Evolutionary conservation across 2,797 vertebrate genomes (phyloP).

Genomic region (Ctenopoma multispine): DNA sequence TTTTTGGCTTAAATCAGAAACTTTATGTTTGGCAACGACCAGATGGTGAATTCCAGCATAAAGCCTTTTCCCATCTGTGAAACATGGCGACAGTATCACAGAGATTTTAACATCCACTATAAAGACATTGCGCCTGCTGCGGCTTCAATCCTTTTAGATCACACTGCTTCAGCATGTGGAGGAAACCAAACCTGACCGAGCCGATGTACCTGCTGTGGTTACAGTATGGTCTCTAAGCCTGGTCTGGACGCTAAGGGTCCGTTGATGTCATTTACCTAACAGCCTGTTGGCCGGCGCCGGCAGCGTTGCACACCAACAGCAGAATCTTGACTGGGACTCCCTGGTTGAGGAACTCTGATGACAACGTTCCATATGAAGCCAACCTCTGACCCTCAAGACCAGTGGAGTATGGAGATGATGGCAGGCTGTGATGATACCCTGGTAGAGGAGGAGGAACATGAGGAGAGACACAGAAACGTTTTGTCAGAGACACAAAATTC

Average conservation of each 20-base stretch:
- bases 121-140: too few species aligned
- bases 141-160: neutral
- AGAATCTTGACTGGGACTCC: constrained; percentile 82
- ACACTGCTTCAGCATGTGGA: too few species aligned
- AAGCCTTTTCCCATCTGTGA: too few species aligned
- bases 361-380: constrained; percentile 79
- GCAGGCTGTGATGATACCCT: constrained; percentile 91
- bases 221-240: neutral
- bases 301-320: constrained; percentile 91
- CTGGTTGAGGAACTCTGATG: constrained; percentile 87
- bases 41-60: too few species aligned
- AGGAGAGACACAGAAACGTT: neutral
- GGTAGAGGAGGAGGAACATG: constrained; percentile 25
- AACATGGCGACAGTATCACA: too few species aligned
- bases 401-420: constrained; percentile 83
- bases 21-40: too few species aligned
- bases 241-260: too few species aligned
- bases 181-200: neutral
- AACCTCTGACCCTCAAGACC: constrained; percentile 81
- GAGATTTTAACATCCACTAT: too few species aligned
- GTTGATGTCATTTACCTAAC: constrained; percentile 84
- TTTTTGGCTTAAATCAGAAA: too few species aligned
- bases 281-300: constrained; percentile 84
- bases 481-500: too few species aligned
- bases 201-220: neutral